Evolutionary conservation across 53 echinoderm and acorn worm genomes (phyloP).

Genomic region (Apostichopus leukothele): DNA sequence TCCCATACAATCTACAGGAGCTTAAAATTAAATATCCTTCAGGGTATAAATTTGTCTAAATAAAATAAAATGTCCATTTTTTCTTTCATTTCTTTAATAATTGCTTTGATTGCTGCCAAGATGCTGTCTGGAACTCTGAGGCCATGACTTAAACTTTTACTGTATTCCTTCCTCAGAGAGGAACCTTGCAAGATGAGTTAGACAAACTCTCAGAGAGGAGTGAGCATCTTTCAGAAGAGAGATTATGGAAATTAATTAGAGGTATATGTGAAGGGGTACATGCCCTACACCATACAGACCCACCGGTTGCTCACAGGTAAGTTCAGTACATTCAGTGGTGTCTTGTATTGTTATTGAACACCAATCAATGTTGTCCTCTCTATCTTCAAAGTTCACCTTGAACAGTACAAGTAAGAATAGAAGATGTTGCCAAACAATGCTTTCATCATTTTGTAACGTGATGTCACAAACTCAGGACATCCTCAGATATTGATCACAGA

Average conservation of each 20-base stretch:
- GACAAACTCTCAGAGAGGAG: slow-evolving; percentile 68
- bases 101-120: too few relatives aligned
- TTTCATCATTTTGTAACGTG: not conserved
- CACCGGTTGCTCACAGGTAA: slow-evolving; percentile 90
- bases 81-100: too few relatives aligned
- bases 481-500: too few relatives aligned
- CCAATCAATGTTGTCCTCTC: too few relatives aligned
- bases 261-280: slow-evolving; percentile 93
- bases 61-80: too few relatives aligned
- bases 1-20: too few relatives aligned
- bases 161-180: slow-evolving; percentile 49
- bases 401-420: not conserved
- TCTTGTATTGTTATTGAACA: not conserved
- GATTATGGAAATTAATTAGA: slow-evolving; percentile 78
- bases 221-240: slow-evolving; percentile 63
- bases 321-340: not conserved
- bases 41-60: too few relatives aligned
- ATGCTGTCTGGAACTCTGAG: too few relatives aligned
- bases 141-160: too few relatives aligned
- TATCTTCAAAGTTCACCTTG: not conserved
- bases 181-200: slow-evolving; percentile 87
- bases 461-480: not conserved
- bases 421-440: not conserved
- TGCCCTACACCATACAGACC: slow-evolving; percentile 82
- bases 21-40: too few relatives aligned